Base-by-base conservation (phyloP, 2,888 invertebrate species). In the Lacanobia wlatinum region DNA sequence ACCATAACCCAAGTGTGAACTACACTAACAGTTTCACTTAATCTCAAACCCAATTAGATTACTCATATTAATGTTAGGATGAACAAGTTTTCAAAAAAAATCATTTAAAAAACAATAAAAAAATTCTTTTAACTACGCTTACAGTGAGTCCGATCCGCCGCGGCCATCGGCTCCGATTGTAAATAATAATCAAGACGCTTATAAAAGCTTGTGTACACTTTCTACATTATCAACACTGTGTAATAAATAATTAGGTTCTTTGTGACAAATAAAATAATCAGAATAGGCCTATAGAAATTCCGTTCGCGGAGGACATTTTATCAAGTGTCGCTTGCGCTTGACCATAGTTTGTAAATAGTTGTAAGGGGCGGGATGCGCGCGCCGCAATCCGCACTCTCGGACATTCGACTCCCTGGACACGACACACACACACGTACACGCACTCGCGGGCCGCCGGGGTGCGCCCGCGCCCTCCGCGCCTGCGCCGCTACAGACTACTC, bases 131-230 rank as follows among this genome's bases (percentile, higher is more conserved):
- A 90, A 90, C 91, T 92, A 92, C 86, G 94, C 94, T 94, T 94
- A 90, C 86, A 88, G 87, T 87, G 89, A 90, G 88, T 88, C 91
- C 90, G 87, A 90, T 79, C 86, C 84, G 87, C 87, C 82, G 88
- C 85, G 87, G 80, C 89, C 85, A 87, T 88, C 89, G 88, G 82
- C 87, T 88, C 89, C 87, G 86, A 83, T 88, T 95, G 94, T 95
- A 95, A 91, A 95, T 95, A 93, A 84, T 86, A 90, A 88, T 88
- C 86, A 91, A 89, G 90, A 90, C 88, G 94, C 94, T 95, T 93
- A 82, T 85, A 87, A 89, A 91, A 89, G 94, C 95, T 94, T 94
- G 87, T 71, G 87, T 87, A 94, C 94, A 95, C 94, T 92, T 94
- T 93, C 90, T 91, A 92, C 92, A 92, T 92, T 94, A 87, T 92